Base-by-base conservation (phyloP, 2,797 vertebrate genomes). In the Leptoclinus maculatus region DNA sequence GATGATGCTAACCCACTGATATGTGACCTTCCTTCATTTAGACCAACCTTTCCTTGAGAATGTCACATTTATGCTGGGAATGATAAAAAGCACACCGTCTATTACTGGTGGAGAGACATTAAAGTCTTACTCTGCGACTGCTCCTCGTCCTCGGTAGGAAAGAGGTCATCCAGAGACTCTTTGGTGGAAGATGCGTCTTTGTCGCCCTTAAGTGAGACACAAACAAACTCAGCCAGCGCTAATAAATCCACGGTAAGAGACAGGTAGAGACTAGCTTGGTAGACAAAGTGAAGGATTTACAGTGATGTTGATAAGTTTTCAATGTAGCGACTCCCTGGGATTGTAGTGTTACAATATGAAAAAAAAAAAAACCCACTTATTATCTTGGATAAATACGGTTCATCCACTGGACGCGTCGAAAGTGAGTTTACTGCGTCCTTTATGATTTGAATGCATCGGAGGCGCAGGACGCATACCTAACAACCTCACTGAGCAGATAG, bases 141-240 rank as follows among this genome's bases (percentile, higher is more conserved):
- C 6, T 96, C 95, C 51, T 96, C 96, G 2, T 97, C 96, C 34
- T 96, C 96, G 0, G 93, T 79, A 47, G 96, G 95, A 76, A 97
- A 97, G 4, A 97, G 94, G 72, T 97, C 94, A 32, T 95, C 94
- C 39, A 97, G 91, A 70, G 95, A 95, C 78, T 95, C 95, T 62
- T 93, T 94, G 39, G 82, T 88, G 67, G 90, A 90, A 0, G 91
- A 88, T 0, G 83, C 73, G 21, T 93, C 92, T 4, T 94, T 94
- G 54, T 92, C 94, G 17, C 96, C 95, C 87, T 91, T 72, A 57
- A 38, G 38, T 17, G 36, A 79, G 27, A 80, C 54, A 80, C 39
- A 62, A 25, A 56, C 43, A 62, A 14, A 69, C 25, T 56, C 19
- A 72, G 11, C n/a, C 11, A 13, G 32, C 3, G 1, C 21, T n/a